Base-by-base conservation (phyloP, 2,888 invertebrate genomes). In the Brenthis daphne region DNA sequence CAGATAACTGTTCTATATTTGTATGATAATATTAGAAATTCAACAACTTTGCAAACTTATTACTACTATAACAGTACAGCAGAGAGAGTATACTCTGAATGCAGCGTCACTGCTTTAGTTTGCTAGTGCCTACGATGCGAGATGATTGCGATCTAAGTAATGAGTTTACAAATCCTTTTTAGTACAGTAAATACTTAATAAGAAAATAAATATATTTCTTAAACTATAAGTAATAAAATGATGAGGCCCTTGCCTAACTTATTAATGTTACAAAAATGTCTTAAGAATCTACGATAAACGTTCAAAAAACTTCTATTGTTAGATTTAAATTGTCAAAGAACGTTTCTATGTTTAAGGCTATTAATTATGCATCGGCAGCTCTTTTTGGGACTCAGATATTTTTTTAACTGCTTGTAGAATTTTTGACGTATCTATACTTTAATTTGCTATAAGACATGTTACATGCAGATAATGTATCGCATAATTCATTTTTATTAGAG, bases 61-160 rank as follows among this genome's bases (percentile, higher is more conserved):
- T 37, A 14, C 51, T 33, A 50, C 16, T 51, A 37, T 57, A 70
- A 47, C 64, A 58, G 60, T 67, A 47, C 47, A 57, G 48, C 37
- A 48, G 61, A 56, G 74, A 70, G 82, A 82, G 83, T 81, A 79
- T 80, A 82, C 81, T 80, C 80, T 76, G 74, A 76, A 72, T 70
- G 68, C 65, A 56, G 74, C 77, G 77, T 77, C 80, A 87, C 86
- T 86, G 87, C 86, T 85, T 86, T 88, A 89, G 88, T 88, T 83
- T 84, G 82, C 80, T 84, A 84, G 77, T 81, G 84, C 79, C 82
- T 78, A 83, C 78, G 79, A 88, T 88, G 85, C 78, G 80, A 77
- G 85, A 84, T 87, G 82, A 88, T 89, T 88, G 89, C 90, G 89
- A 79, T 78, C 79, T 75, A 76, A 77, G 80, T 88, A 89, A 89